These are phyloP conservation scores for Herpailurus yagouaroundi DNA, from an alignment of 2,113 vertebrate species.

Conservation along the genomic window DNA sequence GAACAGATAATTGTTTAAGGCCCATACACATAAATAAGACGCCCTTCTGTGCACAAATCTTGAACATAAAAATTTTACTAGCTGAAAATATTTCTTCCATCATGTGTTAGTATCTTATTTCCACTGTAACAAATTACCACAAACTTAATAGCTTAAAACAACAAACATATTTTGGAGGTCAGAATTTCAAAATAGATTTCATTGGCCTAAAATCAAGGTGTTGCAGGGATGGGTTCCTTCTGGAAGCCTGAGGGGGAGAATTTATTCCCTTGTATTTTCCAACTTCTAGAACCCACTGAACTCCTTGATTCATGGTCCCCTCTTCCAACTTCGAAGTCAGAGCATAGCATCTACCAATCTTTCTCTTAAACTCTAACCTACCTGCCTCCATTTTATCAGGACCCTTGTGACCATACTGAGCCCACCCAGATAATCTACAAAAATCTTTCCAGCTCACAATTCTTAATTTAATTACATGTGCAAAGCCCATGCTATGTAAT, in stretches of 20 bases:
- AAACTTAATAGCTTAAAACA: background rate
- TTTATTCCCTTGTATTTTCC: background rate
- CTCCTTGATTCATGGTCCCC: background rate
- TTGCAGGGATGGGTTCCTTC: background rate
- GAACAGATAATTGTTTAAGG: background rate
- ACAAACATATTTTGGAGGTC: background rate
- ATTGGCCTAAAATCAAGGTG: background rate
- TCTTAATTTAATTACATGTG: background rate
- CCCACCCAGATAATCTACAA: background rate
- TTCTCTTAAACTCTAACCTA: background rate
- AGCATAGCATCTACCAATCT: background rate
- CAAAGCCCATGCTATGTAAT: background rate
- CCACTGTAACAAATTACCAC: background rate
- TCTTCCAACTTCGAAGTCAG: background rate
- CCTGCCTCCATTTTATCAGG: background rate
- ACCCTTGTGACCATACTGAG: background rate
- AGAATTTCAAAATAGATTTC: background rate
- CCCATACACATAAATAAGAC: background rate
- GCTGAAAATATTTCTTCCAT: slow-evolving; percentile 12
- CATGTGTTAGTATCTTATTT: background rate
- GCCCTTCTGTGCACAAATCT: background rate
- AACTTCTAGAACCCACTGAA: background rate
- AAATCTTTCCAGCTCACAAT: background rate
- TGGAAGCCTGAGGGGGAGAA: background rate
- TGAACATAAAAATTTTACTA: background rate